Evolutionary conservation across 1,140 invertebrate genomes (phyloP).

Genomic region (Matsumurasca onukii): DNA sequence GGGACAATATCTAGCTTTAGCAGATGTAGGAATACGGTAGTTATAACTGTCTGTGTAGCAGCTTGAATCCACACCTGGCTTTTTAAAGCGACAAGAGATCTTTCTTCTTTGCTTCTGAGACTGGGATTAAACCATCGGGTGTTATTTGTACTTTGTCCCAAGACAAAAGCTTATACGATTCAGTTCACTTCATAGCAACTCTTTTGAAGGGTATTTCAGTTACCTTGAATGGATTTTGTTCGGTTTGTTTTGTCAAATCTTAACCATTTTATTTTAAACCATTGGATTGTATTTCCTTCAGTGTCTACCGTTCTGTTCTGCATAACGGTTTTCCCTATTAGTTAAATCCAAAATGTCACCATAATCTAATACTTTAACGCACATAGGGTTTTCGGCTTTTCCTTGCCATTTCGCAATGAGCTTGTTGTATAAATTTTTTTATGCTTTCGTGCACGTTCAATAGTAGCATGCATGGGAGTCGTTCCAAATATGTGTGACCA

Average conservation of each 20-base stretch:
- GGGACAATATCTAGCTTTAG: too few relatives aligned
- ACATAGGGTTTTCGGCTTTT: constrained; percentile 27
- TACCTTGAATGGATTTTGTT: constrained; percentile 28
- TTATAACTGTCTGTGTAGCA: too few relatives aligned
- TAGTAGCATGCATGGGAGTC: neutral
- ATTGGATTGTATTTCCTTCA: constrained; percentile 17
- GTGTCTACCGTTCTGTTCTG: constrained; percentile 10
- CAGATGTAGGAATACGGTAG: too few relatives aligned
- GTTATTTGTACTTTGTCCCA: too few relatives aligned
- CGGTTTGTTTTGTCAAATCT: constrained; percentile 30
- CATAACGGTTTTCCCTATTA: neutral
- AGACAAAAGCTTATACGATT: too few relatives aligned
- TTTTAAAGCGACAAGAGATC: too few relatives aligned
- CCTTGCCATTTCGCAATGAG: constrained; percentile 30
- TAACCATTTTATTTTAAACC: constrained; percentile 32
- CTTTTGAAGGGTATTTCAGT: too few relatives aligned
- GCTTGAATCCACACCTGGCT: too few relatives aligned
- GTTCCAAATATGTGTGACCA: neutral
- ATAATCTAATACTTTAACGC: constrained; percentile 10
- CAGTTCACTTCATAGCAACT: too few relatives aligned
- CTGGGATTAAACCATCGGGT: too few relatives aligned
- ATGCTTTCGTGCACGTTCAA: neutral
- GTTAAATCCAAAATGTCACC: neutral
- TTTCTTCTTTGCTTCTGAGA: too few relatives aligned
- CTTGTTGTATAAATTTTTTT: neutral